phyloP scores from a whole-genome alignment of 1,140 invertebrate species.

The Drosophila biarmipes region DNA sequence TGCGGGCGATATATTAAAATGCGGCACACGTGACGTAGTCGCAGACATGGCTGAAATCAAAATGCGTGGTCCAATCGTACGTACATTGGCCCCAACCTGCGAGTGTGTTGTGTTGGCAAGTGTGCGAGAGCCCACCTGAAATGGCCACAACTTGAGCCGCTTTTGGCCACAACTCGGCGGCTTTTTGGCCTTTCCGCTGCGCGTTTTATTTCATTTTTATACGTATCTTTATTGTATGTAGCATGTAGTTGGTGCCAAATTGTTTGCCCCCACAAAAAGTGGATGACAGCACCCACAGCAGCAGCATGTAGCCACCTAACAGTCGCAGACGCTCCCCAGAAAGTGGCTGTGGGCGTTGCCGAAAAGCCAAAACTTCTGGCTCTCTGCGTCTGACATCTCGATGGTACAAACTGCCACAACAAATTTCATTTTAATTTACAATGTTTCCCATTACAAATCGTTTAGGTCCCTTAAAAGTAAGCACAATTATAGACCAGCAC shows the following conservation, averaged over 20 bases:
- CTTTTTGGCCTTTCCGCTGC: conserved; percentile 76
- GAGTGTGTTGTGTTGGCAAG: background rate
- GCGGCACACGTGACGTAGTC: conserved; percentile 61
- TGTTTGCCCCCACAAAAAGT: conserved; percentile 74
- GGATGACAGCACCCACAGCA: conserved; percentile 70
- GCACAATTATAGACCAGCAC: background rate
- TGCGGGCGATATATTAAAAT: conserved; percentile 53
- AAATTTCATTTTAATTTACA: background rate
- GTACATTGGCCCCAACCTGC: conserved; percentile 46
- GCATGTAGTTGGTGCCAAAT: conserved; percentile 69
- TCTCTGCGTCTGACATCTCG: background rate
- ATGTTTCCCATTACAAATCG: background rate
- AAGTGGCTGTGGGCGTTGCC: conserved; percentile 49
- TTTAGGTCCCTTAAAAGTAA: background rate
- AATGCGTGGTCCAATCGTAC: conserved; percentile 39
- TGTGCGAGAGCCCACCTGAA: conserved; percentile 47
- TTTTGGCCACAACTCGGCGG: conserved; percentile 66
- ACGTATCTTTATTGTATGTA: conserved; percentile 1
- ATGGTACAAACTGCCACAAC: background rate
- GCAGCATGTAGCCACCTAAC: background rate
- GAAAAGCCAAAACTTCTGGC: conserved; percentile 8
- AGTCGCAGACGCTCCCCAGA: conserved; percentile 10
- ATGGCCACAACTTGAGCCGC: conserved; percentile 70
- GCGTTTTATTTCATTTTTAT: conserved; percentile 29
- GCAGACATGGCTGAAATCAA: conserved; percentile 35